A percentile compares a stretch with the other conserved stretches of the same genome.
These are phyloP conservation scores for Balearica regulorum DNA, from an alignment of 2,797 vertebrate genomes.

Conservation along the genomic window DNA sequence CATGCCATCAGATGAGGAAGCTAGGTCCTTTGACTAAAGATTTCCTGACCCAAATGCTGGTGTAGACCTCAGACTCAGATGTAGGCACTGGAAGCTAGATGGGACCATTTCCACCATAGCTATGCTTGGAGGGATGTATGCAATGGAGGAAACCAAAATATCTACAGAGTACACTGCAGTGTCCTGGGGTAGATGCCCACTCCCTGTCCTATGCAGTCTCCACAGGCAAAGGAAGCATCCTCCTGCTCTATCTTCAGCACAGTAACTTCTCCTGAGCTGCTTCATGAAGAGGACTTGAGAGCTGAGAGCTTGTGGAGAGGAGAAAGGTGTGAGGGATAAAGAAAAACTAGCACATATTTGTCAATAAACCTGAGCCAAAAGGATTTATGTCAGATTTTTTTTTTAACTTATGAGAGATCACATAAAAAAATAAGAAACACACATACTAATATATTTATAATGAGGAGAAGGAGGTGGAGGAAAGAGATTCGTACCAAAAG, in stretches of 20 bases:
- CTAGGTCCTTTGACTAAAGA: neutral
- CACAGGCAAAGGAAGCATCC: neutral
- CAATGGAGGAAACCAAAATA: neutral
- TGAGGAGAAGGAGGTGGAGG: neutral
- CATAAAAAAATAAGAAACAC: neutral
- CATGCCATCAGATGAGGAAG: fast-evolving
- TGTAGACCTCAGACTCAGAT: neutral
- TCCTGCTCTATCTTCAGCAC: neutral
- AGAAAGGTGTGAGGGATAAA: neutral
- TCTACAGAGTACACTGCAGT: neutral
- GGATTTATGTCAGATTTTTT: neutral
- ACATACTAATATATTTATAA: neutral
- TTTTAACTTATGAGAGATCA: neutral
- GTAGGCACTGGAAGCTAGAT: neutral
- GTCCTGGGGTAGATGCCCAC: neutral
- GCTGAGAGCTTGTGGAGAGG: neutral
- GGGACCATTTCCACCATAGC: neutral
- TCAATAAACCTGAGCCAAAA: neutral
- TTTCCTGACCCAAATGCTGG: neutral
- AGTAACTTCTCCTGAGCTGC: neutral
- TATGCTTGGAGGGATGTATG: neutral
- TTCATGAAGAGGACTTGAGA: neutral
- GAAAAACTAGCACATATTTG: neutral
- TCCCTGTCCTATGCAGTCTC: neutral
- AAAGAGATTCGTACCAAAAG: neutral